phyloP scores from a whole-genome alignment of 2,888 invertebrate genomes.

The Drosophila nr. perissopoda region DNA sequence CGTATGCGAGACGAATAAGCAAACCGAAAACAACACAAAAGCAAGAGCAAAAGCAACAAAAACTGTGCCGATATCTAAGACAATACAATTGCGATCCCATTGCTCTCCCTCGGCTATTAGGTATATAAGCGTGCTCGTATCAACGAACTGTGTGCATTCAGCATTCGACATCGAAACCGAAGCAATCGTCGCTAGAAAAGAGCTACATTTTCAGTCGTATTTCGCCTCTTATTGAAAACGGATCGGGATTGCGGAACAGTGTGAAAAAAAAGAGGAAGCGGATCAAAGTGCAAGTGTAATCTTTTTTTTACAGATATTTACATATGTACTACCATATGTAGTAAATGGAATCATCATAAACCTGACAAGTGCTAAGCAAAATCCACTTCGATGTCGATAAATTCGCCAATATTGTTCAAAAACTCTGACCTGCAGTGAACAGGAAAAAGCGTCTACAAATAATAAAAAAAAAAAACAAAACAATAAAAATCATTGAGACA shows the following conservation, averaged over 20 bases:
- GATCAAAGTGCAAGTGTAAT: slow-evolving; percentile 19
- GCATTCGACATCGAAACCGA: slow-evolving; percentile 53
- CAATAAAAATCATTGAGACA: slow-evolving; percentile 5
- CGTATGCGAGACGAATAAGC: slow-evolving; percentile 21
- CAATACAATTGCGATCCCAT: slow-evolving; percentile 60
- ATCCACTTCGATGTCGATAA: slow-evolving; percentile 83
- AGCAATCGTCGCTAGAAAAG: slow-evolving; percentile 32
- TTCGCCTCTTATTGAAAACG: slow-evolving; percentile 52
- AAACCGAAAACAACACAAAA: slow-evolving; percentile 20
- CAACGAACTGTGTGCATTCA: slow-evolving; percentile 54
- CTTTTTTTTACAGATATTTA: background rate
- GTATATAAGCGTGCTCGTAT: slow-evolving; percentile 54
- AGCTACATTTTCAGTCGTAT: slow-evolving; percentile 57
- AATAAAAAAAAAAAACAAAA: slow-evolving; percentile 17
- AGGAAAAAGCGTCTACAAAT: slow-evolving; percentile 68
- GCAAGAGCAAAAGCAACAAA: slow-evolving; percentile 20
- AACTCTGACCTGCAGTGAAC: slow-evolving; percentile 83
- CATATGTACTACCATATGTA: slow-evolving; percentile 25
- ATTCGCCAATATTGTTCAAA: slow-evolving; percentile 81
- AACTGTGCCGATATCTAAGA: slow-evolving; percentile 63
- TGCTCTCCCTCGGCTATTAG: slow-evolving; percentile 9
- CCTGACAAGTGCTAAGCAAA: slow-evolving; percentile 47
- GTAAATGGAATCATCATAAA: slow-evolving; percentile 17
- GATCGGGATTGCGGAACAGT: slow-evolving; percentile 33
- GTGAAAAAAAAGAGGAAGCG: slow-evolving; percentile 34